These are phyloP conservation scores for Meteorus sp. DNA, from an alignment of 1,140 invertebrate species.

Conservation along the genomic window DNA sequence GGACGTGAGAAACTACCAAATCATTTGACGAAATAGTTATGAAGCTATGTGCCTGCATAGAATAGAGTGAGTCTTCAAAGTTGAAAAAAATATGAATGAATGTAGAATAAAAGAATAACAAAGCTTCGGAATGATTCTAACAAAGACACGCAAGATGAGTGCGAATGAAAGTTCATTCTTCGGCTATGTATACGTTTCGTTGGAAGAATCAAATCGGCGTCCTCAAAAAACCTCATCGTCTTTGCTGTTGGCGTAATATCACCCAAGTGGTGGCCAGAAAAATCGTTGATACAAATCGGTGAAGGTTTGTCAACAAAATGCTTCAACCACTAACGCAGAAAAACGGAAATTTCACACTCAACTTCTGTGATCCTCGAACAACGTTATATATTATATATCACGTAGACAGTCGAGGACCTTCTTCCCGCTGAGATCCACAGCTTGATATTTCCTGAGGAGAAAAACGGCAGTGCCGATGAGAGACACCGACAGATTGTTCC, in stretches of 20 bases:
- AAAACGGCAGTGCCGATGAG: too few species aligned
- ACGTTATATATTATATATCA: background rate
- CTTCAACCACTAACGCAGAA: too few species aligned
- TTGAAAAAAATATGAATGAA: conserved; percentile 11
- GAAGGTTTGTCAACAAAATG: background rate
- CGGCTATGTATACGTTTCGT: background rate
- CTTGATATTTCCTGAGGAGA: background rate
- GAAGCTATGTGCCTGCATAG: background rate
- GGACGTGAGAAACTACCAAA: background rate
- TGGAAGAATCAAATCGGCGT: background rate
- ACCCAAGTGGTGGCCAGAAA: background rate
- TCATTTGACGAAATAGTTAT: background rate
- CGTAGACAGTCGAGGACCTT: background rate
- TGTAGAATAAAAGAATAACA: background rate
- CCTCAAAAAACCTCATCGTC: background rate
- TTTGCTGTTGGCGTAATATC: background rate
- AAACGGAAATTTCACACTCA: background rate
- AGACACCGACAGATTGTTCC: background rate
- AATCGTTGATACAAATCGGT: background rate
- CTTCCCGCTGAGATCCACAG: conserved; percentile 1
- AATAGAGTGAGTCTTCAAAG: conserved; percentile 30
- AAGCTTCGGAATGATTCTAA: conserved; percentile 10
- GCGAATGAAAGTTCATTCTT: conserved; percentile 27
- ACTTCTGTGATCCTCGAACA: background rate
- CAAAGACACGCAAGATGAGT: conserved; percentile 31